These are phyloP conservation scores for Stenchaetothrips biformis DNA, from an alignment of 2,888 invertebrate genomes.

Conservation along the genomic window DNA sequence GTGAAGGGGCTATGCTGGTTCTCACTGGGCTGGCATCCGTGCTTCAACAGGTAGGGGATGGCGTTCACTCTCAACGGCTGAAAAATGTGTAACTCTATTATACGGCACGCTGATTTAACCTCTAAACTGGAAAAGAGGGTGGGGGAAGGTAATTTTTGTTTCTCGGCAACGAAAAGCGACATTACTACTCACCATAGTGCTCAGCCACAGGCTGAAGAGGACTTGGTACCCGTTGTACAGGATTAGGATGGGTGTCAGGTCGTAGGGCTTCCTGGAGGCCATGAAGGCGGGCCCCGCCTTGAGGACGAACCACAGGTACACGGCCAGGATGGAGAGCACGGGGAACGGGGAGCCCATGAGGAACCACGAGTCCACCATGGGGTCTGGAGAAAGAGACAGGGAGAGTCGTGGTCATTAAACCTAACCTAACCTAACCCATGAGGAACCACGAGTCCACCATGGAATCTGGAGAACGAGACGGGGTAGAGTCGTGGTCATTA, in stretches of 20 bases:
- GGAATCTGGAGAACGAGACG: slow-evolving; percentile 51
- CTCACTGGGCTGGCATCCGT: slow-evolving; percentile 44
- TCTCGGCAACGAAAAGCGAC: not conserved
- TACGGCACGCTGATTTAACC: too few species aligned
- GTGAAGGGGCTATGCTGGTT: slow-evolving; percentile 48
- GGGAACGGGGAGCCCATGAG: slow-evolving; percentile 63
- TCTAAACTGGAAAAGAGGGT: not conserved
- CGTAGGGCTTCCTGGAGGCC: slow-evolving; percentile 50
- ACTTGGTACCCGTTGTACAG: slow-evolving; percentile 85
- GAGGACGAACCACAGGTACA: slow-evolving; percentile 65
- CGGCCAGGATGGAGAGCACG: slow-evolving; percentile 50
- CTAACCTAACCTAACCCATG: not conserved
- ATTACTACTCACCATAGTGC: slow-evolving; percentile 47
- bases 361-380: slow-evolving; percentile 60
- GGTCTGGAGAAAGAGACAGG: slow-evolving; percentile 52
- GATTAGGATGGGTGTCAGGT: slow-evolving; percentile 46
- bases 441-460: slow-evolving; percentile 62
- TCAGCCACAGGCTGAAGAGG: slow-evolving; percentile 71
- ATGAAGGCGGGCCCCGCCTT: slow-evolving; percentile 65
- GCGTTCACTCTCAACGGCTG: slow-evolving; percentile 39
- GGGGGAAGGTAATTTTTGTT: slow-evolving; percentile 25
- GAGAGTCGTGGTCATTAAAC: too few species aligned
- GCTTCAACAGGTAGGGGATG: slow-evolving; percentile 44
- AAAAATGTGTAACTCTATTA: not conserved
- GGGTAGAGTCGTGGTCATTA: too few species aligned